Percentiles rank a stretch among this genome's conserved stretches.
Evolutionary conservation across 1,140 invertebrate genomes (phyloP).

Genomic region (Nephotettix cincticeps): DNA sequence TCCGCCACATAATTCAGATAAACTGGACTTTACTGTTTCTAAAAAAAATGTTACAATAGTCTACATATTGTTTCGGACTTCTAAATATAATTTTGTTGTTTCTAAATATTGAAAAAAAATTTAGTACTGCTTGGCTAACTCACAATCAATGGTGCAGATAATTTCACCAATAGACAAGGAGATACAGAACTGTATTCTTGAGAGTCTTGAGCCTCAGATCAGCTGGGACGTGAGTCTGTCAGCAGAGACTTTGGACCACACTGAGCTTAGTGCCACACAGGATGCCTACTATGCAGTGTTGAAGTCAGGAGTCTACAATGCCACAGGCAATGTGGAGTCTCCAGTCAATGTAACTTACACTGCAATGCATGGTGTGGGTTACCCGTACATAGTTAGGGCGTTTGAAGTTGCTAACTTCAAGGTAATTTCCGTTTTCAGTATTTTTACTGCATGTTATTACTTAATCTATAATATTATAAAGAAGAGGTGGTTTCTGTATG

Average conservation of each 20-base stretch:
- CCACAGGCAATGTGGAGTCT: conserved; percentile 60
- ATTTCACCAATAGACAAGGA: conserved; percentile 87
- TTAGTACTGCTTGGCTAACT: no score
- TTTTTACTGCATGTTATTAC: no score
- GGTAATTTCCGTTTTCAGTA: no score
- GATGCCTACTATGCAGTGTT: conserved; percentile 66
- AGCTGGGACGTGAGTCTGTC: conserved; percentile 59
- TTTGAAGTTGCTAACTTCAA: conserved; percentile 76
- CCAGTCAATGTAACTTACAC: conserved; percentile 83
- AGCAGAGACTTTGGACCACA: conserved; percentile 47
- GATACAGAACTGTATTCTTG: conserved; percentile 78
- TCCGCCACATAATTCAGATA: no score
- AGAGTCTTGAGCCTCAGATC: conserved; percentile 70
- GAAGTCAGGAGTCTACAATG: conserved; percentile 51
- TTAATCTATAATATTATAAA: no score
- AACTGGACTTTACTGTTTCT: no score
- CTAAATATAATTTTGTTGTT: no score
- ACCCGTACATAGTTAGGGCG: conserved; percentile 72
- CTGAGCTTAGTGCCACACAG: conserved; percentile 62
- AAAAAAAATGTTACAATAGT: no score
- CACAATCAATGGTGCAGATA: conserved; percentile 67
- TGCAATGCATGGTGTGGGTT: conserved; percentile 97
- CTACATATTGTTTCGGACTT: no score
- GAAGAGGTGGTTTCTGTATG: no score
- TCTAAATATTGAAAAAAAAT: no score